phyloP scores from a whole-genome alignment of 2,113 vertebrate species.

The Phaethornis superciliosus region DNA sequence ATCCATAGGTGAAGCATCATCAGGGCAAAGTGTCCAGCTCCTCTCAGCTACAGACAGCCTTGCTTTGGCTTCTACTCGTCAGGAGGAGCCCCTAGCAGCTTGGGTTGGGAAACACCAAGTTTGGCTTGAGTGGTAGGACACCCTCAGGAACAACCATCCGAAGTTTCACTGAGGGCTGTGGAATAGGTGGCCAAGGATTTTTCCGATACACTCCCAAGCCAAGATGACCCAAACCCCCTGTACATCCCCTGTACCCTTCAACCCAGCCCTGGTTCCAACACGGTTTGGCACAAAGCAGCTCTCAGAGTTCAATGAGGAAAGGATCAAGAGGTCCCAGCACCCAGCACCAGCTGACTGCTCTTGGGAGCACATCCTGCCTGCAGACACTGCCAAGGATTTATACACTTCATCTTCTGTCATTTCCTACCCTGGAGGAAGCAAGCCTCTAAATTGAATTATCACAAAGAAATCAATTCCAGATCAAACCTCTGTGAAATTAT shows the following conservation, averaged over 20 bases:
- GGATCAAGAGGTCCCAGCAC: not conserved
- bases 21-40: not conserved
- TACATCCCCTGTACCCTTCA: rapidly evolving
- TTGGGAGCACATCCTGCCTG: not conserved
- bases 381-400: not conserved
- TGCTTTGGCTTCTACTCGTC: not conserved
- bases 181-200: not conserved
- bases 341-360: not conserved
- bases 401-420: slow-evolving; percentile 48
- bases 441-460: slow-evolving; percentile 72
- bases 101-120: not conserved
- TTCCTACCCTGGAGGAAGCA: slow-evolving; percentile 35
- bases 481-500: slow-evolving; percentile 74
- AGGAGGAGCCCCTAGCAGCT: not conserved
- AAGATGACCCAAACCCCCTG: not conserved
- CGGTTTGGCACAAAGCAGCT: not conserved
- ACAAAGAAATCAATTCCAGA: slow-evolving; percentile 73
- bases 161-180: not conserved
- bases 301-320: too few relatives aligned
- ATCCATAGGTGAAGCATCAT: not conserved
- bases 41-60: not conserved
- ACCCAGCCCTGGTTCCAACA: not conserved
- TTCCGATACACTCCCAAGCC: rapidly evolving
- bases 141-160: not conserved
- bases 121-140: not conserved